phyloP scores from a whole-genome alignment of 2,888 invertebrate species.

The Celastrina argiolus region DNA sequence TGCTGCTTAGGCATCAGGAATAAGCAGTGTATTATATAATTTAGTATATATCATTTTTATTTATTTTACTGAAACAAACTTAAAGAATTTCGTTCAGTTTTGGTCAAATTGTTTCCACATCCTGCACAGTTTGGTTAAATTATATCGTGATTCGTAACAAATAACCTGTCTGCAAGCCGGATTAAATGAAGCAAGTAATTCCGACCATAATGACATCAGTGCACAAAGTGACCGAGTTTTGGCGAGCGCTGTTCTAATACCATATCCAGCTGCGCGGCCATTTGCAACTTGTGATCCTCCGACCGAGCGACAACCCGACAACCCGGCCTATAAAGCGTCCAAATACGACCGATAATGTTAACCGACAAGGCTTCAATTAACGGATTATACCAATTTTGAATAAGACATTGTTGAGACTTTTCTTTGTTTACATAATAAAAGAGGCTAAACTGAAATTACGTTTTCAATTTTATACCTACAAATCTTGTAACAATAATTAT shows the following conservation, averaged over 20 bases:
- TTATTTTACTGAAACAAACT: too few species aligned
- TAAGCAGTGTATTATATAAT: too few species aligned
- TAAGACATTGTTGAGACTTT: neutral
- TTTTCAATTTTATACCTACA: too few species aligned
- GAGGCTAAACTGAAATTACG: neutral
- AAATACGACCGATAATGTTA: constrained; percentile 5
- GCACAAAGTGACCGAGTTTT: constrained; percentile 8
- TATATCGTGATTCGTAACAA: neutral
- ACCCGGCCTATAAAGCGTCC: neutral
- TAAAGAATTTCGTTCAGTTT: neutral
- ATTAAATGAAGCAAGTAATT: constrained; percentile 1
- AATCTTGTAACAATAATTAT: neutral
- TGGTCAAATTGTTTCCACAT: neutral
- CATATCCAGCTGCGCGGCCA: constrained; percentile 1
- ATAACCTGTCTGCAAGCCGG: constrained; percentile 2
- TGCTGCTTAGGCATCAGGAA: too few species aligned
- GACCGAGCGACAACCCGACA: constrained; percentile 10
- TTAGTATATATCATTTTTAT: too few species aligned
- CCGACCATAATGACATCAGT: constrained; percentile 15
- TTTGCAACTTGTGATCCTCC: neutral
- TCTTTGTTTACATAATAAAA: neutral
- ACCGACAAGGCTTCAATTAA: neutral
- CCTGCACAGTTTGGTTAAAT: neutral
- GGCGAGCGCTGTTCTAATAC: constrained; percentile 7
- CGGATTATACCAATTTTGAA: neutral